These are phyloP conservation scores for Caenorhabditis panamensis DNA, from an alignment of 2,888 invertebrate genomes.

Conservation along the genomic window DNA sequence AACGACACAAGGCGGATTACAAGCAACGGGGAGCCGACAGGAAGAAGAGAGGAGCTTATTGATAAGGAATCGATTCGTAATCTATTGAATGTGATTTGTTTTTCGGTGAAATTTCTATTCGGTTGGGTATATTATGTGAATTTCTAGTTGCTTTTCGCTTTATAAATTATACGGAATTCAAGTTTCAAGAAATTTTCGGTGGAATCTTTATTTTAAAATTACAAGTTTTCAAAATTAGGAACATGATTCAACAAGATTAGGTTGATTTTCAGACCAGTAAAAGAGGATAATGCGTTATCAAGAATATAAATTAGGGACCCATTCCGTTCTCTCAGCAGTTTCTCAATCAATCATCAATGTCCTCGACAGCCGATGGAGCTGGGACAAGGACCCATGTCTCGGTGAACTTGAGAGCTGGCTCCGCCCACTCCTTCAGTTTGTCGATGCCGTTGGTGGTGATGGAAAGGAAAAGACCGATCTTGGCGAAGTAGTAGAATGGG, in stretches of 20 bases:
- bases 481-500: slow-evolving; percentile 40
- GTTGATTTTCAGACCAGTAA: background rate
- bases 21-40: slow-evolving; percentile 72
- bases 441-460: slow-evolving; percentile 32
- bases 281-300: background rate
- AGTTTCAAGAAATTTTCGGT: too few relatives aligned
- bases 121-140: background rate
- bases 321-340: background rate
- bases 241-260: too few relatives aligned
- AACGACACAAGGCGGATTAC: slow-evolving; percentile 69
- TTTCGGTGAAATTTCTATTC: background rate
- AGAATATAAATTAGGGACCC: background rate
- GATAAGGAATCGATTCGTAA: background rate
- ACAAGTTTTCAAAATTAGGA: too few relatives aligned
- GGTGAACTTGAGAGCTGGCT: slow-evolving; percentile 43
- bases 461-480: slow-evolving; percentile 35
- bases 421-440: slow-evolving; percentile 44
- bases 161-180: background rate
- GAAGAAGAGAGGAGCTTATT: slow-evolving; percentile 57
- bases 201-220: too few relatives aligned
- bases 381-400: slow-evolving; percentile 38
- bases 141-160: background rate
- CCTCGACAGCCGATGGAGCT: background rate
- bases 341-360: too few relatives aligned
- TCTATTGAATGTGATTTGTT: background rate